phyloP scores from a whole-genome alignment of 2,888 invertebrate species.

The Drosophila prolongata region DNA sequence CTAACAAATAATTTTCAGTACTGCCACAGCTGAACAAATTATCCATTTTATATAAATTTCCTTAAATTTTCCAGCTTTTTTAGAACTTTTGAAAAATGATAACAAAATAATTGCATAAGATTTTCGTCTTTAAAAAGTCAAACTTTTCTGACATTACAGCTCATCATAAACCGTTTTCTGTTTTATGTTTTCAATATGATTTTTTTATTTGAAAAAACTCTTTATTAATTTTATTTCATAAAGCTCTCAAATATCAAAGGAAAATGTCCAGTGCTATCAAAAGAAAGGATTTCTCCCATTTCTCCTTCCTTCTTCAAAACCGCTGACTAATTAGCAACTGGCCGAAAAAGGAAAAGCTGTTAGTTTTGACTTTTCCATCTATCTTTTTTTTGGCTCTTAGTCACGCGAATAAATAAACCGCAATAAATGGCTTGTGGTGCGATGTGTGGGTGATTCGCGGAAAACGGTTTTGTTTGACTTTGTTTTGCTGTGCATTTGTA shows the following conservation, averaged over 20 bases:
- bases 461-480: slow-evolving; percentile 1
- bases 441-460: neutral
- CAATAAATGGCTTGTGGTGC: slow-evolving; percentile 24
- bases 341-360: slow-evolving; percentile 26
- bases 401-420: slow-evolving; percentile 19
- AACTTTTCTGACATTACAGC: no score
- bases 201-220: no score
- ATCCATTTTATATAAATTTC: neutral
- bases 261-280: no score
- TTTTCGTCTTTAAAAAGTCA: no score
- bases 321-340: slow-evolving; percentile 28
- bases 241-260: neutral
- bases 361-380: slow-evolving; percentile 10
- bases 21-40: no score
- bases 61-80: neutral
- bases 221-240: no score
- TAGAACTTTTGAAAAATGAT: no score
- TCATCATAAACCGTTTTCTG: no score
- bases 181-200: no score
- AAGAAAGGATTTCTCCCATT: no score
- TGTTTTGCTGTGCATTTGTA: neutral
- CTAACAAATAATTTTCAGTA: neutral
- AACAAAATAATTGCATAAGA: no score
- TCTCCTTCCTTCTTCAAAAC: neutral
- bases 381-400: slow-evolving; percentile 4